Base-by-base conservation (phyloP, 1,140 invertebrate species). In the Zophobas atratus region DNA sequence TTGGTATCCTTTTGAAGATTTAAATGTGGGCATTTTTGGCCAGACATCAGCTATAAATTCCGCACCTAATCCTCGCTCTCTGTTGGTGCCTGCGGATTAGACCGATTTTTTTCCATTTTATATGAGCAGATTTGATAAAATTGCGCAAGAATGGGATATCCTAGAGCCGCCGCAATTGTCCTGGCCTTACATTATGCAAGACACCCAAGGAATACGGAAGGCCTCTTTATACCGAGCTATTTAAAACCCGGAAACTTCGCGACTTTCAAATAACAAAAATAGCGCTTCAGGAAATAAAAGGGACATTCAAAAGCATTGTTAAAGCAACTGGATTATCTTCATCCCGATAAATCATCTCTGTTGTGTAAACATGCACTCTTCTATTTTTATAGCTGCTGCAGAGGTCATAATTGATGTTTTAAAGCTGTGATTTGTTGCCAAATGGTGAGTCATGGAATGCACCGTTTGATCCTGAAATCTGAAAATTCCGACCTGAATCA, bases 381-480 rank as follows among this genome's bases (percentile, higher is more conserved):
- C 60, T 43, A 67, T 67, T 67, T 67, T 67, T 67, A 67, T 41
- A 43, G 60, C 2, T 67, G 36, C 8, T 67, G 56, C 56, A 43
- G 6, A 33, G 60, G 33, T 34, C 53, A 55, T 67, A 67, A 67
- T 67, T 67, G 60, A 67, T 67, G 60, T 41, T 39, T 67, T 8
- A 20, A 43, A 67, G 39, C 33, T 38, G 20, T 43, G 39, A 67
- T 67, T 67, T 43, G 60, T 32, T 43, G 60, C 60, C 60, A 67
- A 67, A 67, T 20, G 60, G 33, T 67, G 60, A 67, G 38, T 67
- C 60, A 67, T 67, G 60, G 20, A 67, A 43, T 67, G 60, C 60
- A 67, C 32, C 60, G 39, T 67, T 67, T 60, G 38, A 67, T 67
- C 39, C 60, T 67, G 60, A 67, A 67, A 67, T 32, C 60, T 67